Evolutionary conservation across 1,140 invertebrate genomes (phyloP), one percentile per base, ranked within the genome.

Genomic region (Halictus rubicundus): DNA sequence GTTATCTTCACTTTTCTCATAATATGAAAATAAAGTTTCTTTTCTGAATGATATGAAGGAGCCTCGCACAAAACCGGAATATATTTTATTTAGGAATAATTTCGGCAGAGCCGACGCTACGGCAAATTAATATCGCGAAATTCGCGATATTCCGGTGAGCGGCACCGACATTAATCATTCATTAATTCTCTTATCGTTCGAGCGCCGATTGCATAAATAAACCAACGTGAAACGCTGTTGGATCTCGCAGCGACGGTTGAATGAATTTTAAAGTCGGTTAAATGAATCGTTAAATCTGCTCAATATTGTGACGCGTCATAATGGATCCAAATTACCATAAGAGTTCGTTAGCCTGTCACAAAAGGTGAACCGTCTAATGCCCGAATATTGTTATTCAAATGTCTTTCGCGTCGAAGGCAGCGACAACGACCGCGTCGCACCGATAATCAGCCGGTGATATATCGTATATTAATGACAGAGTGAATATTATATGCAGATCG

Each of bases 371-470:
- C 70, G 78, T 76, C 79, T 85, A 88, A 89, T 87, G 75, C 60
- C 19, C 42, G 73, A 81, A 82, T 82, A 92, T 92, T 92, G 88
- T 92, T 89, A 92, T 92, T 92, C 90, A 90, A 92, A 92, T 91
- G 37, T 39, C 71, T 46, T 12, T 1, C 32, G 42, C 69, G 39
- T 68, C 74, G 27, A 37, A 21, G 27, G 19, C 37, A 49, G 75
- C 68, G 64, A 52, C 37, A 80, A 88, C 57, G 64, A 80, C 49
- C 42, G 19, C 59, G 57, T 52, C 19, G 73, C 71, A 81, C 16
- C 77, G 83, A 85, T 87, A 88, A 88, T 76, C 85, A 60, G 79
- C 27, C 32, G 83, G 90, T 91, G 89, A 91, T 91, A 83, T 88
- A 89, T 92, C 84, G 86, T 85, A 83, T 89, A 90, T 90, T 89